Base-by-base conservation (phyloP, 2,797 vertebrate genomes). In the Notolepis coatsorum region DNA sequence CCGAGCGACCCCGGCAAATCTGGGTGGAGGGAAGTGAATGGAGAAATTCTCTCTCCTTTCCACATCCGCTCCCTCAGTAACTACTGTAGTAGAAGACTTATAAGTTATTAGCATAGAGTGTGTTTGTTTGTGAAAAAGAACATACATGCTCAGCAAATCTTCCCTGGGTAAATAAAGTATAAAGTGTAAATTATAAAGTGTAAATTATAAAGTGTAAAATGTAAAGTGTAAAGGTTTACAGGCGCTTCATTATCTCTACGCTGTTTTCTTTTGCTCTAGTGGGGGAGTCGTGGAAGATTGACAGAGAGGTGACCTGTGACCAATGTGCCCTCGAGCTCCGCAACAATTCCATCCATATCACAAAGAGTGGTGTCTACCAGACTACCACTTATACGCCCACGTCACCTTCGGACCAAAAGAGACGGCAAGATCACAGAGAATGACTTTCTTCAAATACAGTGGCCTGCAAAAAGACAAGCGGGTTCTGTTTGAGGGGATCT, bases 311-410 rank as follows among this genome's bases (percentile, higher is more conserved):
- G 0, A 0, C 0, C 0, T 41, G 55, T 53, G 0, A 1, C 0
- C 12, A 17, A 46, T 73, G 74, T 18, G 52, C 49, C 10, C 80
- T 89, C 4, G 0, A 0, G 20, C 73, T 84, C 13, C 1, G 0
- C 0, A 4, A 75, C 0, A 1, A 61, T 67, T 61, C 61, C 12
- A 72, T 91, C 71, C 1, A 7, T 45, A 65, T 61, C 72, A 17
- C 0, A 0, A 3, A 50, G 1, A 2, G 1, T 1, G 18, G 84
- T 47, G 0, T 35, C 31, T 90, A 83, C 77, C 68, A 84, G 0
- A 31, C 31, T 90, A 83, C 77, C 68, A 84, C 59, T 7, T 82
- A 54, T 90, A 83, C 23, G 84, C 79, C 20, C 84, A 87, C 43
- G 88, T 89, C 59, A 74, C 48, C 60, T 85, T 91, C 66, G n/a